Conservation (phyloP, 2,797 vertebrate genomes). For the Ptychobarbus kaznakovi region DNA sequence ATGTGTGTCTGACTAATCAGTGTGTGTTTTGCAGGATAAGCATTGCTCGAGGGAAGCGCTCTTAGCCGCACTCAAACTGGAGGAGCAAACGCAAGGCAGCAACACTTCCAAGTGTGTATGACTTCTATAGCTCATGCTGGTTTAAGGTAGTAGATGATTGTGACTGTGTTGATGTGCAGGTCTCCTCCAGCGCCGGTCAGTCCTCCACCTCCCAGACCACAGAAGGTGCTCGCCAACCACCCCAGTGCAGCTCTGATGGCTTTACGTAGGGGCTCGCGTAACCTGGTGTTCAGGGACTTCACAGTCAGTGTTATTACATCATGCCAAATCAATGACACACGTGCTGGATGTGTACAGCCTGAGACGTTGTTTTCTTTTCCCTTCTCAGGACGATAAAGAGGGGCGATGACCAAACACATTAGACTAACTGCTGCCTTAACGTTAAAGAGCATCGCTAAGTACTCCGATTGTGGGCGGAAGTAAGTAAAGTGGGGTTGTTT, state of each 20-base stretch:
- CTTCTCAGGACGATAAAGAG: slow-evolving; percentile 94
- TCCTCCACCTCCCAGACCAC: slow-evolving; percentile 86
- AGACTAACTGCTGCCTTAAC: slow-evolving; percentile 99
- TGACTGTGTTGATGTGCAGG: slow-evolving; percentile 69
- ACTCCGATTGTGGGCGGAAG: slow-evolving; percentile 98
- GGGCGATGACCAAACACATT: slow-evolving; percentile 99
- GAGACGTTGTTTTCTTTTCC: neutral
- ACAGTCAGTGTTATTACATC: slow-evolving; percentile 85
- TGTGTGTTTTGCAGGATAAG: slow-evolving; percentile 85
- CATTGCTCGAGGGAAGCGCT: slow-evolving; percentile 98
- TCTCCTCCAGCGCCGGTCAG: slow-evolving; percentile 83
- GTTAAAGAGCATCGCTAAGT: slow-evolving; percentile 99
- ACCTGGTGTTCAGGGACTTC: slow-evolving; percentile 99
- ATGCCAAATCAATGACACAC: neutral
- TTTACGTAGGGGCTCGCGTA: slow-evolving; percentile 94
- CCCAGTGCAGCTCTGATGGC: slow-evolving; percentile 99
- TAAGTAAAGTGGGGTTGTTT: slow-evolving; percentile 73
- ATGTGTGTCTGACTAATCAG: neutral
- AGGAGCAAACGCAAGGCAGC: slow-evolving; percentile 92
- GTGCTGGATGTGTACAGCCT: neutral
- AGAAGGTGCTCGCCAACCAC: slow-evolving; percentile 98
- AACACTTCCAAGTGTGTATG: slow-evolving; percentile 91
- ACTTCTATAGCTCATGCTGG: neutral
- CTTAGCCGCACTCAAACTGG: slow-evolving; percentile 93
- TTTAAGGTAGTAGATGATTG: neutral